These are phyloP conservation scores for Bombylius major DNA, from an alignment of 2,888 invertebrate species.

Conservation along the genomic window DNA sequence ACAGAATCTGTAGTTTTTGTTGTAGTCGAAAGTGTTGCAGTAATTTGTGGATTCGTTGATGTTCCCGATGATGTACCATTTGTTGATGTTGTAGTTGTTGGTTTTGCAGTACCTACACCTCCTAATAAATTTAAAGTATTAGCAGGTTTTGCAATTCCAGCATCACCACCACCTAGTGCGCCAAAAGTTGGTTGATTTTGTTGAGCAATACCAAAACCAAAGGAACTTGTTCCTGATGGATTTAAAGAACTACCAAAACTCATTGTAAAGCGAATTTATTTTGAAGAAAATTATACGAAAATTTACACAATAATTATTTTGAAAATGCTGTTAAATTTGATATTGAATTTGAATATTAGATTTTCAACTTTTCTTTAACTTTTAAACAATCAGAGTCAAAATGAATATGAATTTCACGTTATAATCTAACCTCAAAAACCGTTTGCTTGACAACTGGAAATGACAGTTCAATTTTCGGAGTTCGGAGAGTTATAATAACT, in stretches of 20 bases:
- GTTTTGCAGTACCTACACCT: neutral
- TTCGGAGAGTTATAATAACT: no score
- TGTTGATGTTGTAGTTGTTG: slow-evolving; percentile 1
- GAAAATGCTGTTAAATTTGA: no score
- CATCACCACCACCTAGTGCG: slow-evolving; percentile 25
- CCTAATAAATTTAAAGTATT: neutral
- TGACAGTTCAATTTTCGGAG: no score
- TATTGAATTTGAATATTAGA: no score
- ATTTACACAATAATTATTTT: no score
- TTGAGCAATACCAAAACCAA: slow-evolving; percentile 6
- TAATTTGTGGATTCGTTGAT: neutral
- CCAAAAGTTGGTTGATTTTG: slow-evolving; percentile 14
- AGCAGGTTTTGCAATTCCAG: slow-evolving; percentile 12
- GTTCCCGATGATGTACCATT: neutral
- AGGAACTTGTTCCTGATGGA: slow-evolving; percentile 3
- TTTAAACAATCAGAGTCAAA: no score
- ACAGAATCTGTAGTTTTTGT: slow-evolving; percentile 26
- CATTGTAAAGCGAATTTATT: neutral
- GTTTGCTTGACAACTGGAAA: no score
- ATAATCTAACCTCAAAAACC: no score
- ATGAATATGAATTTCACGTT: no score
- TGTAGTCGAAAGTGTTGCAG: neutral
- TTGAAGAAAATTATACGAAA: no score
- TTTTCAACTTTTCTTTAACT: no score
- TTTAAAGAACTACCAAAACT: slow-evolving; percentile 1